These are phyloP conservation scores for Acipenser ruthenus DNA, from an alignment of 2,797 vertebrate genomes.

Conservation along the genomic window DNA sequence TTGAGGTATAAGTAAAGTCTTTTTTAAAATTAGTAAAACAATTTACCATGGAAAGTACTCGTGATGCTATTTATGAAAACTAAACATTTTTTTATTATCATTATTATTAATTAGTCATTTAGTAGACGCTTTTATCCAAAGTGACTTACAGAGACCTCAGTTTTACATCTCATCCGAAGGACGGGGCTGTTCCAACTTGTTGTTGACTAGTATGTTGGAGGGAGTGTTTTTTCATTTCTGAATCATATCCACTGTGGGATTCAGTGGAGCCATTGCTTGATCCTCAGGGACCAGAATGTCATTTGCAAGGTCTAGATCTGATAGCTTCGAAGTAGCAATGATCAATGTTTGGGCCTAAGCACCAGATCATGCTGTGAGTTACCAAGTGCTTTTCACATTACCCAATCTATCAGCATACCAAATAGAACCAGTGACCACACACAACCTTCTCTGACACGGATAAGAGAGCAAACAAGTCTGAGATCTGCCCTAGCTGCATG, in stretches of 20 bases:
- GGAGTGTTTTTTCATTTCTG: background rate
- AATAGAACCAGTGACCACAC: slow-evolving; percentile 40
- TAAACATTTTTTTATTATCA: too few relatives aligned
- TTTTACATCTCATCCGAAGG: too few relatives aligned
- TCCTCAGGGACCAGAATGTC: background rate
- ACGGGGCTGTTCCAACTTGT: too few relatives aligned
- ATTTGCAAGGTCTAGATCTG: background rate
- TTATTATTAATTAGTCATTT: too few relatives aligned
- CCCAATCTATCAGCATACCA: slow-evolving; percentile 44
- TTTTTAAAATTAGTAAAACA: too few relatives aligned
- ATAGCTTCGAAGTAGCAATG: slow-evolving; percentile 8
- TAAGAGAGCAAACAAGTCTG: slow-evolving; percentile 44
- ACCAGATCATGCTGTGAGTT: slow-evolving; percentile 17
- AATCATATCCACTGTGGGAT: background rate
- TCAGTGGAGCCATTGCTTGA: too few relatives aligned
- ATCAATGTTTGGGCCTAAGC: slow-evolving; percentile 4
- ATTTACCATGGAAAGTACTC: too few relatives aligned
- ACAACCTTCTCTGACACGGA: slow-evolving; percentile 41
- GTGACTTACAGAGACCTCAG: too few relatives aligned
- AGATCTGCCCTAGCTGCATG: background rate
- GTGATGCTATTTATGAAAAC: too few relatives aligned
- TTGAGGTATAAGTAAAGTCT: too few relatives aligned
- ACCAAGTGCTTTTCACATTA: slow-evolving; percentile 38
- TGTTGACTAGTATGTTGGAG: too few relatives aligned
- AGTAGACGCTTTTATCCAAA: too few relatives aligned